Evolutionary conservation across 2,888 invertebrate species (phyloP), one percentile per base, ranked within the genome.

Genomic region (Diploptera punctata): DNA sequence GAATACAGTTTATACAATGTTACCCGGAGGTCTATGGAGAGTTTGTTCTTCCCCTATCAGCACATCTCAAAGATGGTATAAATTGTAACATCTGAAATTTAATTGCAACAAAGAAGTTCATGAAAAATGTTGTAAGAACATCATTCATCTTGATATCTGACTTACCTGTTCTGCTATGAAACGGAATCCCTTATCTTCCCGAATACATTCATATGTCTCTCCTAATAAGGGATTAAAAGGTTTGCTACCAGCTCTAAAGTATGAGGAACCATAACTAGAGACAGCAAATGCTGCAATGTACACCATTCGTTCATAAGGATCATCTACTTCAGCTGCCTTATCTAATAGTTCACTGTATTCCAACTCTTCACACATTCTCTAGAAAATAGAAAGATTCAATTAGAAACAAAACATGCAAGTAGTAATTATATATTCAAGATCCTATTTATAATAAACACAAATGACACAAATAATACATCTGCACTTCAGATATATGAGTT

Each of bases 211-310:
- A 82, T 91, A 94, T 0, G 93, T 94, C 85, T 94, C 94, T 0
- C 90, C 93, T 33, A 94, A 85, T 70, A 94, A 83, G 18, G 94
- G 94, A 85, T 94, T 94, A 84, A 94, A 94, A 0, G 94, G 94
- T 81, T 94, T 94, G 80, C 91, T 91, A 61, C 93, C 93, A 44
- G 94, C 93, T 67, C 94, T 82, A 77, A 87, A 92, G 83, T 83
- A 90, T 77, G 86, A 90, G 79, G 84, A 91, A 0, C 92, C 91
- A 83, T 94, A 94, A 33, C 91, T 88, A 73, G 92, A 92, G 1
- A 94, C 93, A 0, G 93, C 93, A 84, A 94, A 94, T 1, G 94
- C 93, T 0, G 91, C 92, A 0, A 94, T 84, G 74, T 91, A 87
- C 0, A 92, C 88, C 90, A 93, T 90, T 75, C 93, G 86, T 79